Conservation (phyloP, 2,797 vertebrate genomes). For the Odontamblyopus rebecca region DNA sequence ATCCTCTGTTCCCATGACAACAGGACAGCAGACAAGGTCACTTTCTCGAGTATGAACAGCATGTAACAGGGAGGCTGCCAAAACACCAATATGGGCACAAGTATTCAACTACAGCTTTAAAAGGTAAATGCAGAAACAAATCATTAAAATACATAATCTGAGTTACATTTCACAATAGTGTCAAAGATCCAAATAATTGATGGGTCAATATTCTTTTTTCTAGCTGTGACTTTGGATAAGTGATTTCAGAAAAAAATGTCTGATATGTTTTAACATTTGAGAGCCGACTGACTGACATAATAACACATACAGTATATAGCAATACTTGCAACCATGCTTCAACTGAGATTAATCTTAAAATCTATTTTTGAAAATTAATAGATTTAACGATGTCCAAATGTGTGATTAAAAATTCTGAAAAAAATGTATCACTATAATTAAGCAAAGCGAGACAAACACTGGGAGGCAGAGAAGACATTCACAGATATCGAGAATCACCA, state of each 20-base stretch:
- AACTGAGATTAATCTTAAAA: no score
- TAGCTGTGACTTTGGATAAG: no score
- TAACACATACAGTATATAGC: background rate
- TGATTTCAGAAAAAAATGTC: no score
- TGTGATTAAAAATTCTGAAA: background rate
- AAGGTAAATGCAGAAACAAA: slow-evolving; percentile 23
- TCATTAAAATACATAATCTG: slow-evolving; percentile 30
- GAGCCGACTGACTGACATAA: background rate
- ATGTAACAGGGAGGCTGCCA: slow-evolving; percentile 12
- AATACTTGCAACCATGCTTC: no score
- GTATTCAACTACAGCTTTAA: slow-evolving; percentile 36
- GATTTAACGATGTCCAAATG: background rate
- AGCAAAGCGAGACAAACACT: background rate
- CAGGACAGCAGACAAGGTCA: slow-evolving; percentile 69
- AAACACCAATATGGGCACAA: slow-evolving; percentile 16
- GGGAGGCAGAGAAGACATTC: background rate
- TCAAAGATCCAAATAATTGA: background rate
- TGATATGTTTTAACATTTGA: no score
- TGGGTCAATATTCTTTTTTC: background rate
- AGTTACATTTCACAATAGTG: background rate
- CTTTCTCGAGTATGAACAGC: slow-evolving; percentile 46
- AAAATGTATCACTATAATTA: background rate
- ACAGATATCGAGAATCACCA: slow-evolving; percentile 8
- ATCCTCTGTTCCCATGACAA: slow-evolving; percentile 74
- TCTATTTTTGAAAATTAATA: background rate